A percentile compares a stretch with the other conserved stretches of the same genome.
Evolutionary conservation across 2,113 vertebrate genomes (phyloP).

Genomic region (Anhinga rufa): DNA sequence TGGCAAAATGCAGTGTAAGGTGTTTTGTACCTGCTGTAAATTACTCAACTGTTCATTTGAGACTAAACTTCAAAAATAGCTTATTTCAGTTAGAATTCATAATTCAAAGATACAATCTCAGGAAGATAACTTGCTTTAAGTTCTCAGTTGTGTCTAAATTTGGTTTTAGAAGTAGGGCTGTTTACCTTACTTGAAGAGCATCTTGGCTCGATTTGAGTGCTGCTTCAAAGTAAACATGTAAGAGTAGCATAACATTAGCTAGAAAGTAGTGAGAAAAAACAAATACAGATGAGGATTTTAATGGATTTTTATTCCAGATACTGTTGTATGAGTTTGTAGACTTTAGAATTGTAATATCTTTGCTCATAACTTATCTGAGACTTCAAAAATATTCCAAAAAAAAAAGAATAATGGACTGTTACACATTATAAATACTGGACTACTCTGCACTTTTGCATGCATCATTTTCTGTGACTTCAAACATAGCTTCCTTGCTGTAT

Average conservation of each 20-base stretch:
- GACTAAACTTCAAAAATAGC: not conserved
- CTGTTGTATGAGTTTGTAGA: not conserved
- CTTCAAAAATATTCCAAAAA: not conserved
- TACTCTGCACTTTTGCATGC: not conserved
- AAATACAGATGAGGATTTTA: not conserved
- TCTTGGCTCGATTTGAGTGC: not conserved
- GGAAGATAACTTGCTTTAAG: not conserved
- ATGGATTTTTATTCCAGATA: not conserved
- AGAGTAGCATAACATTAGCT: not conserved
- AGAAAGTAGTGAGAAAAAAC: not conserved
- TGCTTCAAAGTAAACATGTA: not conserved
- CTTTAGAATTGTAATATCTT: not conserved
- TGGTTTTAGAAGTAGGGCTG: not conserved
- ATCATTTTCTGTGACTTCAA: not conserved
- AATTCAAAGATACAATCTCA: not conserved
- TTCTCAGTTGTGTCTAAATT: not conserved
- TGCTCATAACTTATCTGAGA: not conserved
- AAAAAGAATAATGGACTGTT: not conserved
- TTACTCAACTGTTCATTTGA: not conserved
- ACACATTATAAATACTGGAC: not conserved
- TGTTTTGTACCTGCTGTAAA: not conserved
- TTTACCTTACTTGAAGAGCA: not conserved
- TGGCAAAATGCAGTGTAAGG: not conserved
- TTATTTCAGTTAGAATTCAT: not conserved
- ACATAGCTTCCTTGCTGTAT: not conserved